These are phyloP conservation scores for Anguilla megastoma DNA, from an alignment of 2,797 vertebrate genomes.

Conservation along the genomic window DNA sequence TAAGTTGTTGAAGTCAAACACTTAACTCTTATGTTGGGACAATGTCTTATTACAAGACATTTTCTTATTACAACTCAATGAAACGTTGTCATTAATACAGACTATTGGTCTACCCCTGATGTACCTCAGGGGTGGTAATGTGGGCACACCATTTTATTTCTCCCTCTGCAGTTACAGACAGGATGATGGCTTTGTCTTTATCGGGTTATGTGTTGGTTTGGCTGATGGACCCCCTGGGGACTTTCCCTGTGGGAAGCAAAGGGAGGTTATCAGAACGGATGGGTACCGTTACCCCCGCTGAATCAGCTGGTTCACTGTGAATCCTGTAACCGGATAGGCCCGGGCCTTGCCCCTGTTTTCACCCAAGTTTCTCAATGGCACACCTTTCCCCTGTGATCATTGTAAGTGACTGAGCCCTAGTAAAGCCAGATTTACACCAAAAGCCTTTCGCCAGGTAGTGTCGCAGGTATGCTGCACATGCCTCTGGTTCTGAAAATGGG, in stretches of 20 bases:
- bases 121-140: conserved; percentile 79
- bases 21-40: conserved; percentile 81
- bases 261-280: neutral
- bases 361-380: neutral
- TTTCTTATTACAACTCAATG: conserved; percentile 90
- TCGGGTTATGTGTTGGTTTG: neutral
- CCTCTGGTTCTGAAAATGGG: no score
- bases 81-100: conserved; percentile 87
- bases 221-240: neutral
- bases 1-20: conserved; percentile 63
- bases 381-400: neutral
- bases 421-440: no score
- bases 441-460: no score
- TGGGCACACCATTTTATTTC: conserved; percentile 57
- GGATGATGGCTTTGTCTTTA: neutral
- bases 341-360: neutral
- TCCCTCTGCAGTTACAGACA: conserved; percentile 35
- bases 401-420: neutral
- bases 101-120: conserved; percentile 79
- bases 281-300: neutral
- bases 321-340: neutral
- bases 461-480: no score
- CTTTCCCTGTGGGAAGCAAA: neutral
- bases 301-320: neutral
- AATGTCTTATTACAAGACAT: conserved; percentile 70